phyloP scores from a whole-genome alignment of 2,797 vertebrate species.

The Microctenopoma stevenorrisi region DNA sequence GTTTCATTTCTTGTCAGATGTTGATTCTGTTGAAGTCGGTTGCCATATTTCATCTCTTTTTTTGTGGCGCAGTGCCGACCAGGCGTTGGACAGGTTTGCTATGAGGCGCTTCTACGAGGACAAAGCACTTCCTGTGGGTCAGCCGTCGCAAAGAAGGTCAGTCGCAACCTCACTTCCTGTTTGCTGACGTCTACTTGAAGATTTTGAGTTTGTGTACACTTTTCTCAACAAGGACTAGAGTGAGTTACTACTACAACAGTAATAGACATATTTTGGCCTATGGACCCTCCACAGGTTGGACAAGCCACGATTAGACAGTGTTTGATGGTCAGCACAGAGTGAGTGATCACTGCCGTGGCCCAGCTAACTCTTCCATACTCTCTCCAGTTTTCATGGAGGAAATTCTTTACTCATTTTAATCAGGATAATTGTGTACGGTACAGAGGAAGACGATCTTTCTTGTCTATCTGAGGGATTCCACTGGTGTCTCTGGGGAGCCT shows the following conservation, averaged over 20 bases:
- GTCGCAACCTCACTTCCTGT: slow-evolving; percentile 62
- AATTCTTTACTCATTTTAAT: slow-evolving; percentile 59
- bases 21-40: too few relatives aligned
- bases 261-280: too few relatives aligned
- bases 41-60: too few relatives aligned
- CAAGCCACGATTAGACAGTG: not conserved
- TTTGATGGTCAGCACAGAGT: not conserved
- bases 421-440: slow-evolving; percentile 54
- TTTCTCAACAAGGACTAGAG: too few relatives aligned
- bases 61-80: slow-evolving; percentile 86
- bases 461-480: slow-evolving; percentile 54
- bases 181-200: not conserved
- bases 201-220: not conserved
- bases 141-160: slow-evolving; percentile 95
- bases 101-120: slow-evolving; percentile 98
- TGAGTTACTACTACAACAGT: too few relatives aligned
- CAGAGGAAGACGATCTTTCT: slow-evolving; percentile 24
- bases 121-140: slow-evolving; percentile 93
- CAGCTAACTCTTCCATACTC: not conserved
- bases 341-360: not conserved
- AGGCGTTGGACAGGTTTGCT: slow-evolving; percentile 96
- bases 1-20: too few relatives aligned
- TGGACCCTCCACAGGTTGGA: too few relatives aligned
- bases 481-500: slow-evolving; percentile 53
- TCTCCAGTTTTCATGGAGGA: slow-evolving; percentile 27